These are phyloP conservation scores for Brachionus calyciflorus DNA, from an alignment of 1,140 invertebrate genomes.

Conservation along the genomic window DNA sequence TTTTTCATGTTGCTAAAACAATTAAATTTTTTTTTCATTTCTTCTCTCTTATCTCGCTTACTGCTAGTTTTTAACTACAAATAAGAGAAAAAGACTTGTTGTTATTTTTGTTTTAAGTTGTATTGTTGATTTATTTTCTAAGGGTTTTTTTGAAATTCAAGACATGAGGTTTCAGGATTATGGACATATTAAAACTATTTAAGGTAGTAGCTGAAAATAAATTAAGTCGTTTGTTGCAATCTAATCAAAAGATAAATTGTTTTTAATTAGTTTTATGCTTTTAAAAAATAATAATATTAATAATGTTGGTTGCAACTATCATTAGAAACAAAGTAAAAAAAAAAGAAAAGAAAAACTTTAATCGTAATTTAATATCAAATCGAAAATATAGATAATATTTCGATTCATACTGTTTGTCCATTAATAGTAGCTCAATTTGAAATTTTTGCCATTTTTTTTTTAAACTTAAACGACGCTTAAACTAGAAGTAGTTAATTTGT, in stretches of 20 bases:
- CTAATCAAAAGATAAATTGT: constrained; percentile 36
- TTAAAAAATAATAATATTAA: background rate
- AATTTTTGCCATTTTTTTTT: background rate
- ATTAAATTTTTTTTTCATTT: constrained; percentile 22
- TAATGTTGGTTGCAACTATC: constrained; percentile 24
- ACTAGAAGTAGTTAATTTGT: background rate
- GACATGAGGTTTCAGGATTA: constrained; percentile 5
- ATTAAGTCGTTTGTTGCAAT: constrained; percentile 33
- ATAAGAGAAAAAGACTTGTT: too few relatives aligned
- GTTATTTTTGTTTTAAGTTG: too few relatives aligned
- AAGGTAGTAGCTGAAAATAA: constrained; percentile 26
- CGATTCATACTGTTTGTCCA: constrained; percentile 30
- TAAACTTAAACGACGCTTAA: constrained; percentile 27
- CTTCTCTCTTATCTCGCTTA: too few relatives aligned
- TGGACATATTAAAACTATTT: too few relatives aligned
- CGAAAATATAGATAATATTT: constrained; percentile 4
- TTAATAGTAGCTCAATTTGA: background rate
- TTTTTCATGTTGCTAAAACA: background rate
- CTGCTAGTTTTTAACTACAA: too few relatives aligned
- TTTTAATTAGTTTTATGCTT: constrained; percentile 12
- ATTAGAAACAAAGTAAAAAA: background rate
- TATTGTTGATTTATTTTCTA: too few relatives aligned
- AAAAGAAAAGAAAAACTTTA: background rate
- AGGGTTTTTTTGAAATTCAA: background rate
- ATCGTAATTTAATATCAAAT: constrained; percentile 19